These are phyloP conservation scores for Acronicta aceris DNA, from an alignment of 2,888 invertebrate genomes.

Conservation along the genomic window DNA sequence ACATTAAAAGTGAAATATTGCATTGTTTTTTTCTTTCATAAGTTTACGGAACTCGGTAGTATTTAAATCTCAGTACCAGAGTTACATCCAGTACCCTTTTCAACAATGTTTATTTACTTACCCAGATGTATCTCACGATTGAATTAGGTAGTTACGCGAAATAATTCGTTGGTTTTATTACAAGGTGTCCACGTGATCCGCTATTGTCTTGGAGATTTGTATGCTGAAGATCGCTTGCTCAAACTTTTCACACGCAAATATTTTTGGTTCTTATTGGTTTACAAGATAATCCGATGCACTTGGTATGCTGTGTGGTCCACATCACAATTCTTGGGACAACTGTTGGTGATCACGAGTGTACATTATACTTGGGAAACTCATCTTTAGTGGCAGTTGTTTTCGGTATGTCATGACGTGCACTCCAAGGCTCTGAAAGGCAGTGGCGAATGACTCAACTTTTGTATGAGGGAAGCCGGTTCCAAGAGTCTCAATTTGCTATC, in stretches of 20 bases:
- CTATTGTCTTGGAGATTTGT: constrained; percentile 27
- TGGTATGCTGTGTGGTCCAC: constrained; percentile 28
- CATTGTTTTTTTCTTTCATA: too few relatives aligned
- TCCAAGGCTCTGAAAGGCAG: too few relatives aligned
- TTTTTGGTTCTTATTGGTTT: not conserved
- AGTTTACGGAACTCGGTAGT: not conserved
- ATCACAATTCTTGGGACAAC: not conserved
- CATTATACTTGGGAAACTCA: not conserved
- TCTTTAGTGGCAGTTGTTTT: too few relatives aligned
- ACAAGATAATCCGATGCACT: constrained; percentile 1
- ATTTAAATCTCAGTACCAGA: not conserved
- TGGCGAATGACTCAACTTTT: too few relatives aligned
- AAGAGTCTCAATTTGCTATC: too few relatives aligned
- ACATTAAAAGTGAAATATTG: too few relatives aligned
- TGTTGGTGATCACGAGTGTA: not conserved
- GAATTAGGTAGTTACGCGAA: constrained; percentile 9
- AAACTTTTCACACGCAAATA: constrained; percentile 35
- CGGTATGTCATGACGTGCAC: too few relatives aligned
- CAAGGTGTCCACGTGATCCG: constrained; percentile 14
- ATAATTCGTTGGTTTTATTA: constrained; percentile 41
- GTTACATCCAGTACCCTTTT: constrained; percentile 2
- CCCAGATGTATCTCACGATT: constrained; percentile 29
- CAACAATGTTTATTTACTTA: constrained; percentile 11
- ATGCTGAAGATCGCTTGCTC: constrained; percentile 24
- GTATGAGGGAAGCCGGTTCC: too few relatives aligned